Conservation (phyloP, 92 coral and sea anemone genomes). For the Siderastrea radians region DNA sequence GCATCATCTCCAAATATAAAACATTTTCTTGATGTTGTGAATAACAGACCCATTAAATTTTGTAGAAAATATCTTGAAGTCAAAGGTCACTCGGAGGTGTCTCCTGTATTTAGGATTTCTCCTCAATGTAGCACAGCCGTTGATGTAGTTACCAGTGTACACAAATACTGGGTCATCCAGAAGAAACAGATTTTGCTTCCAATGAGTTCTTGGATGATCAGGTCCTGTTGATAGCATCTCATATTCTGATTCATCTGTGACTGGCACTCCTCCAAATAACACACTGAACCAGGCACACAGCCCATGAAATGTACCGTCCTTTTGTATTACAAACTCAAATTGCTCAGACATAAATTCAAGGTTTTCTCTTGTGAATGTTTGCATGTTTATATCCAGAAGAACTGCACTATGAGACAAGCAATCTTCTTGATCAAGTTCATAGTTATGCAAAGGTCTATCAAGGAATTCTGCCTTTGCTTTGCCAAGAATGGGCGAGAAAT, state of each 20-base stretch:
- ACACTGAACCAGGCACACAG: constrained; percentile 97
- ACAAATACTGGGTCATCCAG: constrained; percentile 88
- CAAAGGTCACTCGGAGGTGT: constrained; percentile 81
- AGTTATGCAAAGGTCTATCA: constrained; percentile 84
- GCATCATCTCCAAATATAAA: constrained; percentile 78
- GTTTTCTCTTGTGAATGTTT: constrained; percentile 52
- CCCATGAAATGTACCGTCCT: constrained; percentile 85
- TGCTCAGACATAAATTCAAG: constrained; percentile 73
- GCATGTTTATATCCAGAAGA: constrained; percentile 77
- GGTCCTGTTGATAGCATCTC: constrained; percentile 85
- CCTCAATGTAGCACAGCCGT: constrained; percentile 75
- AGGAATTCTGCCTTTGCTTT: constrained; percentile 91
- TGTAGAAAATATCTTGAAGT: constrained; percentile 55
- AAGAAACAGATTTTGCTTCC: constrained; percentile 95
- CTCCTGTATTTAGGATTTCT: constrained; percentile 87
- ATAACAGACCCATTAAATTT: constrained; percentile 24
- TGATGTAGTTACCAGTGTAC: constrained; percentile 61
- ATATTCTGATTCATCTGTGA: constrained; percentile 16
- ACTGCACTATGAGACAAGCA: constrained; percentile 77
- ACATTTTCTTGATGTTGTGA: constrained; percentile 66
- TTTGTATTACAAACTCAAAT: constrained; percentile 76
- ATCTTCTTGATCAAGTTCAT: constrained; percentile 71
- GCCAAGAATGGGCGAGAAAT: constrained; percentile 81
- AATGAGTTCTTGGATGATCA: constrained; percentile 81
- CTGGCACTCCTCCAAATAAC: constrained; percentile 80